Conservation (phyloP, 2,797 vertebrate genomes). For the Pterois miles region DNA sequence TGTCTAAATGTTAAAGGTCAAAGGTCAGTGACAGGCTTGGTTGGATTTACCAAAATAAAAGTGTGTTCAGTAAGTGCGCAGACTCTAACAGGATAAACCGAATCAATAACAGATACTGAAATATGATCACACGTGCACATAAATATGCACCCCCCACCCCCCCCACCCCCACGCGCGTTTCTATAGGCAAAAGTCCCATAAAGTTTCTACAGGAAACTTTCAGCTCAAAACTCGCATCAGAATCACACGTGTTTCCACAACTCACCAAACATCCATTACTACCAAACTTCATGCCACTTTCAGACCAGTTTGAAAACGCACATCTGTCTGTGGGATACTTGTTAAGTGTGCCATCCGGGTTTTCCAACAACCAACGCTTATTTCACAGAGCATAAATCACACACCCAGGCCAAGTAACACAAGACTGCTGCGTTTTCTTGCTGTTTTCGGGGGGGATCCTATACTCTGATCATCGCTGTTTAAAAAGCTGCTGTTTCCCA, state of each 20-base stretch:
- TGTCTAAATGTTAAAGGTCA: slow-evolving; percentile 40
- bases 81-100: slow-evolving; percentile 31
- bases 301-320: slow-evolving; percentile 18
- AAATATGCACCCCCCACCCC: slow-evolving; percentile 46
- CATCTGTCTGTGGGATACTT: slow-evolving; percentile 43
- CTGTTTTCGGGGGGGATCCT: not conserved
- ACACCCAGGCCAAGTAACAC: slow-evolving; percentile 8
- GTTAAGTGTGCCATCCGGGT: slow-evolving; percentile 23
- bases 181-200: slow-evolving; percentile 58
- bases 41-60: not conserved
- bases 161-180: slow-evolving; percentile 45
- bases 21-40: slow-evolving; percentile 4
- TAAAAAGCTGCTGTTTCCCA: not conserved
- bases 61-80: not conserved
- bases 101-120: slow-evolving; percentile 75
- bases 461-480: not conserved
- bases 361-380: slow-evolving; percentile 25
- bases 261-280: not conserved
- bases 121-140: slow-evolving; percentile 70
- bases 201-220: slow-evolving; percentile 40
- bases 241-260: slow-evolving; percentile 6
- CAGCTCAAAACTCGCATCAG: not conserved
- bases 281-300: slow-evolving; percentile 40
- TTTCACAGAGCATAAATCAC: slow-evolving; percentile 35
- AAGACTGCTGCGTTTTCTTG: not conserved